phyloP scores from a whole-genome alignment of 2,888 invertebrate genomes.

The Oscheius myriophilus region DNA sequence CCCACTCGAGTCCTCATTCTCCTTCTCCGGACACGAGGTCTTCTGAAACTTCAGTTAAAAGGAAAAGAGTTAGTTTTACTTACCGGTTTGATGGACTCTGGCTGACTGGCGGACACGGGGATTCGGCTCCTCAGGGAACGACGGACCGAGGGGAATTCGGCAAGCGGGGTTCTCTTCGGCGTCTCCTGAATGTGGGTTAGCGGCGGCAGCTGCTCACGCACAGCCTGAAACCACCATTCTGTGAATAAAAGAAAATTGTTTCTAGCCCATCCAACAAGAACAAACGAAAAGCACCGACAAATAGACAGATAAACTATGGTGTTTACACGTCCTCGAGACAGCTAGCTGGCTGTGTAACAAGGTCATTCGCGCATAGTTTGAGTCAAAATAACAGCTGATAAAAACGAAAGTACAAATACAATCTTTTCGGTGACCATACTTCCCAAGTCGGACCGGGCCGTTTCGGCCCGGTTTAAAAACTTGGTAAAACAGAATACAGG shows the following conservation, averaged over 20 bases:
- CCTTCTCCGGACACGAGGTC: slow-evolving; percentile 10
- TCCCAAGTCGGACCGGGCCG: too few species aligned
- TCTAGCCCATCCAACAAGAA: too few species aligned
- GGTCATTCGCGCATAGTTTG: background rate
- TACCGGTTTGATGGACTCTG: slow-evolving; percentile 30
- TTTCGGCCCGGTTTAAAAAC: too few species aligned
- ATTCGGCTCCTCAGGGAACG: slow-evolving; percentile 33
- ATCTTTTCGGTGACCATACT: too few species aligned
- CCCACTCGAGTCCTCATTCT: slow-evolving; percentile 17
- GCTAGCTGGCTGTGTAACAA: background rate
- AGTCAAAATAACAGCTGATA: background rate
- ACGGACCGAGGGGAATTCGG: slow-evolving; percentile 32
- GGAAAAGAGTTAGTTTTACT: background rate
- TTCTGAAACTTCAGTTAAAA: slow-evolving; percentile 1
- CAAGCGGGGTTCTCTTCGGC: slow-evolving; percentile 21
- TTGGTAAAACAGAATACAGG: too few species aligned
- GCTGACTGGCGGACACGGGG: slow-evolving; percentile 44
- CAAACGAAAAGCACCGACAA: background rate
- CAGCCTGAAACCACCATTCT: slow-evolving; percentile 17
- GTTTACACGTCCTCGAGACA: too few species aligned
- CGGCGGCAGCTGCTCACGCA: slow-evolving; percentile 30
- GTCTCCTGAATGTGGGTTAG: slow-evolving; percentile 26
- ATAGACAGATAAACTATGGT: background rate
- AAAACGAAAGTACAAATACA: too few species aligned
- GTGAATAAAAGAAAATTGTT: background rate